phyloP scores from a whole-genome alignment of 2,888 invertebrate species.

The Drosophila infuscata region DNA sequence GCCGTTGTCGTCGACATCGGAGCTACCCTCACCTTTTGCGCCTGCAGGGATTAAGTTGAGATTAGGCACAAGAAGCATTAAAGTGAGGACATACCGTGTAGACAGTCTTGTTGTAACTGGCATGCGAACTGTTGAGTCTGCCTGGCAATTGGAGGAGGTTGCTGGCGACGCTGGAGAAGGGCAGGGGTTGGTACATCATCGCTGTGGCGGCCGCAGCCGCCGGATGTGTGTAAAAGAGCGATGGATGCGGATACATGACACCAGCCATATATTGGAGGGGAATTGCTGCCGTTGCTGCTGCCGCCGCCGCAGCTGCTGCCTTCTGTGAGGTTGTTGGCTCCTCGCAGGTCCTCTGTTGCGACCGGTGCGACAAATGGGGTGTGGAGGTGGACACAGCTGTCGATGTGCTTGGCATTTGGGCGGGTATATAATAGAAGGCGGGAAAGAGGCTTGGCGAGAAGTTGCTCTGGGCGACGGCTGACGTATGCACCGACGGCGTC shows the following conservation, averaged over 20 bases:
- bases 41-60: conserved; percentile 32
- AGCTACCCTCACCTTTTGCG: conserved; percentile 70
- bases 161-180: conserved; percentile 84
- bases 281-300: conserved; percentile 52
- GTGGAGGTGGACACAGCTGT: conserved; percentile 1
- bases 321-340: conserved; percentile 74
- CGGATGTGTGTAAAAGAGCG: conserved; percentile 86
- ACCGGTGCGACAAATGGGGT: background rate
- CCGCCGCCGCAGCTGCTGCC: conserved; percentile 41
- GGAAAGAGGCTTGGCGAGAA: conserved; percentile 85
- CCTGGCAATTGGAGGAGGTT: conserved; percentile 64
- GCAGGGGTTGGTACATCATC: conserved; percentile 88
- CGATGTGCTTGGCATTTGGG: conserved; percentile 33
- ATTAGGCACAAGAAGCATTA: background rate
- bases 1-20: conserved; percentile 47
- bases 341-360: conserved; percentile 46
- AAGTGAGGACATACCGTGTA: conserved; percentile 43
- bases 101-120: conserved; percentile 58
- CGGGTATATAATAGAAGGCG: conserved; percentile 87
- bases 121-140: conserved; percentile 43
- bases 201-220: conserved; percentile 83
- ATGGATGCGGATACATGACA: conserved; percentile 87
- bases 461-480: conserved; percentile 76
- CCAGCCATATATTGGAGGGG: conserved; percentile 88
- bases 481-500: conserved; percentile 67